Evolutionary conservation across 2,888 invertebrate genomes (phyloP).

Genomic region (Andrena praecox): DNA sequence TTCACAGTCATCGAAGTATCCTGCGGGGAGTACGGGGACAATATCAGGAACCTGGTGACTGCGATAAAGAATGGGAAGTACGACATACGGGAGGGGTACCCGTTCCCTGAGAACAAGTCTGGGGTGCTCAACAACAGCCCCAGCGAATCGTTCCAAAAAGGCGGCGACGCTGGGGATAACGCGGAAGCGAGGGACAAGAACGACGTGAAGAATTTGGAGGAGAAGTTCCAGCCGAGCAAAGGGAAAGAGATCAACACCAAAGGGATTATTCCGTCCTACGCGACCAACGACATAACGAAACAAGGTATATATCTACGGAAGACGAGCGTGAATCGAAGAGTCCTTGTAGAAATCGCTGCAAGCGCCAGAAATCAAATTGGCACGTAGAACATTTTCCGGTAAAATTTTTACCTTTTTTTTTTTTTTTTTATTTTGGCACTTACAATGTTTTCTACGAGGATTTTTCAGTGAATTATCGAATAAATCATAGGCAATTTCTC

Average conservation of each 20-base stretch:
- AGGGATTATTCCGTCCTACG: constrained; percentile 76
- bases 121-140: constrained; percentile 85
- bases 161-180: constrained; percentile 65
- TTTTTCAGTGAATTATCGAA: too few species aligned
- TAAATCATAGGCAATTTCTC: too few species aligned
- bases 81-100: constrained; percentile 91
- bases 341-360: neutral
- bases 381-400: too few species aligned
- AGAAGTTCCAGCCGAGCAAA: constrained; percentile 79
- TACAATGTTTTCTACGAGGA: neutral
- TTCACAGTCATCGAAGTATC: constrained; percentile 95
- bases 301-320: constrained; percentile 72
- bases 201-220: constrained; percentile 79
- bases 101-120: constrained; percentile 88
- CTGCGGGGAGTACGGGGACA: constrained; percentile 98
- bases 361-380: too few species aligned
- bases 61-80: constrained; percentile 94
- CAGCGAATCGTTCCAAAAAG: constrained; percentile 75
- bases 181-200: constrained; percentile 80
- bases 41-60: constrained; percentile 92
- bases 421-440: neutral
- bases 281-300: constrained; percentile 81
- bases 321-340: neutral
- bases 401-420: neutral
- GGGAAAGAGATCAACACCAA: constrained; percentile 74